These are phyloP conservation scores for Leptura quadrifasciata DNA, from an alignment of 2,888 invertebrate genomes.

Conservation along the genomic window DNA sequence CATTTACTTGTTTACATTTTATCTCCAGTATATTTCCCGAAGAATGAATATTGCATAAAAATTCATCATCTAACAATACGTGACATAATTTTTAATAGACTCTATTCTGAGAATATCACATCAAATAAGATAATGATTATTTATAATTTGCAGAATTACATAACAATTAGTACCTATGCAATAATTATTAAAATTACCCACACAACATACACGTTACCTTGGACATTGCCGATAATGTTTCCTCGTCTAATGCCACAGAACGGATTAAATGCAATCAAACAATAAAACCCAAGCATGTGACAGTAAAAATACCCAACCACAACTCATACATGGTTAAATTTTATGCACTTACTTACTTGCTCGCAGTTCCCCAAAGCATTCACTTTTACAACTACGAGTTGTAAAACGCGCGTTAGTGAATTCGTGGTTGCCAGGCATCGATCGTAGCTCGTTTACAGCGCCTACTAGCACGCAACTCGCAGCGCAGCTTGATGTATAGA, in stretches of 20 bases:
- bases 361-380: slow-evolving; percentile 44
- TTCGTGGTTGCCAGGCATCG: slow-evolving; percentile 47
- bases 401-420: slow-evolving; percentile 43
- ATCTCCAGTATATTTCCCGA: background rate
- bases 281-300: background rate
- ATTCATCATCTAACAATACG: too few species aligned
- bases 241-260: background rate
- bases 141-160: background rate
- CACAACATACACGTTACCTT: slow-evolving; percentile 14
- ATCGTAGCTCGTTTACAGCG: slow-evolving; percentile 50
- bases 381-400: slow-evolving; percentile 58
- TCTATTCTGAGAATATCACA: background rate
- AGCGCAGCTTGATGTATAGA: slow-evolving; percentile 50
- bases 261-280: slow-evolving; percentile 10
- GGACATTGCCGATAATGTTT: background rate
- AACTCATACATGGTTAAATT: slow-evolving; percentile 9
- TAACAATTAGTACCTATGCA: background rate
- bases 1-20: background rate
- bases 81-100: background rate
- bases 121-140: background rate
- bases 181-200: slow-evolving; percentile 10
- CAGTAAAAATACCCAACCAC: background rate
- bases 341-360: slow-evolving; percentile 42
- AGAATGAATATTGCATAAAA: background rate
- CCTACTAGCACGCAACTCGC: slow-evolving; percentile 56